Evolutionary conservation across 53 echinoderm and acorn worm species (phyloP).

Genomic region (Actinopyga echinites): DNA sequence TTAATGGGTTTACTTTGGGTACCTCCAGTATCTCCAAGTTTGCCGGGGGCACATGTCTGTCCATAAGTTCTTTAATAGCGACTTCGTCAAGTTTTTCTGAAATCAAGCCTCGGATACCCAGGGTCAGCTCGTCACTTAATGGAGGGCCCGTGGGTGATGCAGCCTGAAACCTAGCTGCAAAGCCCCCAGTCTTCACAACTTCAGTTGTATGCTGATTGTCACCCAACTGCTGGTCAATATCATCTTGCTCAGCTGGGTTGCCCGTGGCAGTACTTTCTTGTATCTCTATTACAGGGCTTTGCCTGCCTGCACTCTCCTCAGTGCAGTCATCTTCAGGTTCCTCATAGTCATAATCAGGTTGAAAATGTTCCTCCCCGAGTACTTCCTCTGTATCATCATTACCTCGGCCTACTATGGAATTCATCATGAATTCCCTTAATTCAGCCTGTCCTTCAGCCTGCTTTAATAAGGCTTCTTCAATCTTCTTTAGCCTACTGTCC

Average conservation of each 20-base stretch:
- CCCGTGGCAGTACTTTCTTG: background rate
- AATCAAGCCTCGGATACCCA: background rate
- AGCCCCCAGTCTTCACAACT: background rate
- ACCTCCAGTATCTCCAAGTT: background rate
- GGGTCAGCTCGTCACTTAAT: background rate
- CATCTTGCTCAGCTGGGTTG: background rate
- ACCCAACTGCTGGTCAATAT: background rate
- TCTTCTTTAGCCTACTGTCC: background rate
- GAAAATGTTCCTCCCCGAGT: background rate
- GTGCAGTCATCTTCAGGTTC: background rate
- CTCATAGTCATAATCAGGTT: conserved; percentile 9
- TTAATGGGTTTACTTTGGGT: conserved; percentile 8
- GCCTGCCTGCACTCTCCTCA: background rate
- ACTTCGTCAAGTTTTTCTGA: background rate
- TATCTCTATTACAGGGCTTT: background rate
- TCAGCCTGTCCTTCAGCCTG: conserved; percentile 22
- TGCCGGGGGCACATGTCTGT: background rate
- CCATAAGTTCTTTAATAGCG: conserved; percentile 4
- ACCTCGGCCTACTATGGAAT: no score
- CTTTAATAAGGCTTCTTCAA: background rate
- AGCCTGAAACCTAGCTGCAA: background rate
- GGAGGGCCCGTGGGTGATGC: background rate
- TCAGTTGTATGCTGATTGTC: background rate
- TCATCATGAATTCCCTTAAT: conserved; percentile 11
- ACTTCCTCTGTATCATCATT: background rate